Base-by-base conservation (phyloP, 2,113 vertebrate genomes). In the Microcebus griseorufus region DNA sequence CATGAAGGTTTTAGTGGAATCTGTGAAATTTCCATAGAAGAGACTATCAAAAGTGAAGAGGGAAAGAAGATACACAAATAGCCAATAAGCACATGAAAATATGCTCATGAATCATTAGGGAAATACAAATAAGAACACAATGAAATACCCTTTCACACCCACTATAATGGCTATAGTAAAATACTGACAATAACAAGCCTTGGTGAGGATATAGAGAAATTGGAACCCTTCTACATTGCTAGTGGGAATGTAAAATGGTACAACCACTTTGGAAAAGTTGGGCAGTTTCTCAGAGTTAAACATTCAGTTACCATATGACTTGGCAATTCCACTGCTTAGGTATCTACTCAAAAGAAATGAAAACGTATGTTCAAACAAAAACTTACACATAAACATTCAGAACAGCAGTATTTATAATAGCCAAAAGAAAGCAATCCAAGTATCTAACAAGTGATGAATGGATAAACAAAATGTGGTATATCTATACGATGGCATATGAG, bases 101-200 rank as follows among this genome's bases (percentile, higher is more conserved):
- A 69, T 42, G 37, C 20, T 95, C 29, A 88, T 39, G 51, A 89
- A 27, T 78, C 51, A 62, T 51, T 76, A 42, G 69, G 39, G 34
- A 75, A 90, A 90, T 85, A 58, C 17, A 95, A 92, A 72, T 88
- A 29, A 94, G 72, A 94, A 20, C 42, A 64, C 45, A 93, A 42
- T 51, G 29, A 58, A 45, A 65, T 70, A 72, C 18, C 48, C 78
- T 32, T 64, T 83, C 25, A 94, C 13, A 84, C 6, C 4, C 14
- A 89, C 37, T 89, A 73, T 37, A 25, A 45, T 48, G n/a, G 32
- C 62, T 88, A 16, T 65, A 88, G 78, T 51, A 2, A 80, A 88
- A 91, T 48, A 37, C 37, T 81, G 7, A 94, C 22, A 75, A 85
- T 80, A 79, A 67, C 18, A 81, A 89, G 25, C 80, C 17, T 62